Evolutionary conservation across 2,113 vertebrate species (phyloP).

Genomic region (Psittacula cyanocephala): DNA sequence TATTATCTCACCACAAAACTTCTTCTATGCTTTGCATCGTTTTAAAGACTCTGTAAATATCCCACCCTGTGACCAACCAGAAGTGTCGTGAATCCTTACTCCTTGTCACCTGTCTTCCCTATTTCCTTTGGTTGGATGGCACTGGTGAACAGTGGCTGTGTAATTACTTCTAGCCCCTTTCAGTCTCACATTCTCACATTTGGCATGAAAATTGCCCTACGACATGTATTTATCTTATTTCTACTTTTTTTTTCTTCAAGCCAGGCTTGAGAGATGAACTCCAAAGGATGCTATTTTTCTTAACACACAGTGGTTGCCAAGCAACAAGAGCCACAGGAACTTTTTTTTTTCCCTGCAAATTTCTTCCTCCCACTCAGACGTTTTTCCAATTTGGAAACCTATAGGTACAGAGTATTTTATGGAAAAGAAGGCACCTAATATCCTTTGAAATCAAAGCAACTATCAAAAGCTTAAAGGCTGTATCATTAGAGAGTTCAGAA

Average conservation of each 20-base stretch:
- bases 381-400: slow-evolving; percentile 42
- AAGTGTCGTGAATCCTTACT: neutral
- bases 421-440: slow-evolving; percentile 26
- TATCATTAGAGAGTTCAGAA: slow-evolving; percentile 1
- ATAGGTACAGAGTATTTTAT: slow-evolving; percentile 32
- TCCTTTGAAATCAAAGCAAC: slow-evolving; percentile 6
- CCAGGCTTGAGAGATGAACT: slow-evolving; percentile 24
- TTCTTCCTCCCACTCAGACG: slow-evolving; percentile 59
- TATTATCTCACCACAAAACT: neutral
- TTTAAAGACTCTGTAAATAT: neutral
- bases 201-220: neutral
- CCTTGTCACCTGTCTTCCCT: neutral
- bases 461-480: neutral
- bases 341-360: slow-evolving; percentile 14
- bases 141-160: neutral
- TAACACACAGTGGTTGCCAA: slow-evolving; percentile 69
- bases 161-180: neutral
- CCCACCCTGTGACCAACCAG: neutral
- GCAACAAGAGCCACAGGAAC: slow-evolving; percentile 62
- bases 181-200: neutral
- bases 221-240: neutral
- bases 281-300: slow-evolving; percentile 59
- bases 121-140: neutral
- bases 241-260: neutral
- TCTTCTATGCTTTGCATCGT: neutral